Evolutionary conservation across 2,888 invertebrate genomes (phyloP).

Genomic region (Eupithecia tripunctaria): DNA sequence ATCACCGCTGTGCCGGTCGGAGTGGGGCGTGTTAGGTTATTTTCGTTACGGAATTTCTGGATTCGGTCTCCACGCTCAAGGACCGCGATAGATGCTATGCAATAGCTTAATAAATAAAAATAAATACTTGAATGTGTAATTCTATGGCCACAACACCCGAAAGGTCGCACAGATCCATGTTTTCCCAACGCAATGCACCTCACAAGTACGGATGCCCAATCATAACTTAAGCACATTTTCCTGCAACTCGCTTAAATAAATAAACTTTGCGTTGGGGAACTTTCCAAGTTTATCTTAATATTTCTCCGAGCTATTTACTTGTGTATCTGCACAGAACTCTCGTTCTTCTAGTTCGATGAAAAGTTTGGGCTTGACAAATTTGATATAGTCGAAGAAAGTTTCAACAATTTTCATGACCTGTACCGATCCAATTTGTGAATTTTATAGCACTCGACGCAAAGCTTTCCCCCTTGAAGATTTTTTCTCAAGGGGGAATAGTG

Average conservation of each 20-base stretch:
- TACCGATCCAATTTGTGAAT: neutral
- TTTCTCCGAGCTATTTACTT: conserved; percentile 42
- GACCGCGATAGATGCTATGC: too few relatives aligned
- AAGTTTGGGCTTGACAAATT: conserved; percentile 11
- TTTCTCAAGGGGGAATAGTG: too few relatives aligned
- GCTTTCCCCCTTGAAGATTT: too few relatives aligned
- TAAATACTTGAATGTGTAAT: too few relatives aligned
- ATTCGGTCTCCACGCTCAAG: too few relatives aligned
- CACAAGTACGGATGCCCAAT: conserved; percentile 64
- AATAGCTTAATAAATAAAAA: too few relatives aligned
- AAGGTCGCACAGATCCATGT: conserved; percentile 45
- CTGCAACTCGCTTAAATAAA: conserved; percentile 62
- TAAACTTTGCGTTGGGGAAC: conserved; percentile 54
- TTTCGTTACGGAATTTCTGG: too few relatives aligned
- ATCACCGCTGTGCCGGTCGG: too few relatives aligned
- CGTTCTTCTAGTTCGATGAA: neutral
- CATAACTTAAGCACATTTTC: conserved; percentile 71
- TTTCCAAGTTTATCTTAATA: conserved; percentile 56
- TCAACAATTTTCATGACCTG: neutral
- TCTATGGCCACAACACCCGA: too few relatives aligned
- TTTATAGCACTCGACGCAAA: neutral
- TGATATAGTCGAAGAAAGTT: neutral
- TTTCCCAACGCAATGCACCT: conserved; percentile 44
- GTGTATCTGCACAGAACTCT: conserved; percentile 19
- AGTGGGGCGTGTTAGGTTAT: too few relatives aligned